Evolutionary conservation across 2,888 invertebrate genomes (phyloP), one percentile per base, ranked within the genome.

Genomic region (Lamellibrachia columna): DNA sequence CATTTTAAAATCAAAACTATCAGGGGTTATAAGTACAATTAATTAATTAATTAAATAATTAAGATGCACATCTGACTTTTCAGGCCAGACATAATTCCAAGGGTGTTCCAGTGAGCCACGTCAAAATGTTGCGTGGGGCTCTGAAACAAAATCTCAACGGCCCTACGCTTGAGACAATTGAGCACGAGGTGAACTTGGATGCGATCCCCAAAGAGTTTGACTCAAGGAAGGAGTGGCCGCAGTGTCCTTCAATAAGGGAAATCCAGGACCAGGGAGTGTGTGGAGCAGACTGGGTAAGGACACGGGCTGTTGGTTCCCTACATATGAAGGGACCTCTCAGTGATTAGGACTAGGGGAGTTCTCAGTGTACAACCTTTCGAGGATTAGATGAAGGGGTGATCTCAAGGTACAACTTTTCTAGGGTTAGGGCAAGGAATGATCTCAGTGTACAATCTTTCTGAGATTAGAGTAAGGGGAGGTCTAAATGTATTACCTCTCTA

Each of bases 281-380:
- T 96, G 99, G 99, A 53, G 98, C 98, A 90, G 99, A 99, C 97
- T 99, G 98, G 98, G 97, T 97, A 96, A 91, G 40, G 11, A 58
- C 15, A 58, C 58, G 15, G 15, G 8, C 3, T 28, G 28, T 28
- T 28, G 0, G 28, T 28, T 28, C 0, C 28, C 28, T 28, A 28
- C 28, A 28, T 28, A 28, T 28, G 28, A 28, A 28, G 28, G 28
- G 28, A 28, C 28, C 0, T 28, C 28, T 28, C 28, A 28, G 0
- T 28, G 28, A 28, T 28, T 28, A 28, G 28, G 28, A 28, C 28
- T 28, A 28, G 28, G 28, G 28, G 28, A 28, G 28, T 28, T 28
- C 28, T 28, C 28, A 28, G 28, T 28, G 28, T 28, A 28, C 28
- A 28, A 28, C 28, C 28, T 28, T 28, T 28, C 28, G 28, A 28